Base-by-base conservation (phyloP, 2,888 invertebrate genomes). In the Oconnorella tubifera region DNA sequence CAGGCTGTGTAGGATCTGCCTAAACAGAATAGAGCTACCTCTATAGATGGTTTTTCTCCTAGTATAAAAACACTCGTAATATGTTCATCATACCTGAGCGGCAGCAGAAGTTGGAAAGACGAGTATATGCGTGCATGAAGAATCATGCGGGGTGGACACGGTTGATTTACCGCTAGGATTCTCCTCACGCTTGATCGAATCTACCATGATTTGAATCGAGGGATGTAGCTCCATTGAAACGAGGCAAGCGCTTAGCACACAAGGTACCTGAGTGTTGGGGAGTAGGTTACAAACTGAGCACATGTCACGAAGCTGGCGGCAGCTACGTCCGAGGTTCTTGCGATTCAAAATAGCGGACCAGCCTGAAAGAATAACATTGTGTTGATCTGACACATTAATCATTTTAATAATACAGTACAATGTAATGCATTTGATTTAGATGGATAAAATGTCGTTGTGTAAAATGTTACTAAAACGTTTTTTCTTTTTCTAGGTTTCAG, bases 161-260 rank as follows among this genome's bases (percentile, higher is more conserved):
- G 78, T 78, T 62, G 76, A 75, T 62, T 77, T 78, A 68, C 77
- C 76, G 65, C 76, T 75, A 69, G 73, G 76, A 31, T 56, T 62
- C 51, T 70, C 70, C 56, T 70, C 70, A 33, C 64, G 56, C 66
- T 80, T 80, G n/a, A 81, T 71, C 14, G 77, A 74, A 65, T 82
- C 81, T 2, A 77, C 74, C 74, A 82, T 76, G 56, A 83, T 74
- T 66, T 94, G 87, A 74, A 97, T 86, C 74, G 89, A 88, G 14
- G 87, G 86, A 83, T 95, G 95, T 53, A 94, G 91, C 83, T 98
- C 97, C 66, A 96, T 86, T 69, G 95, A 95, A 55, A 98, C 94
- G 63, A 99, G 87, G 83, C 99, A 99, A n/a, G 98, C 99, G 72
- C 95, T 95, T 72, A 98, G 86, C 73, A 99, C 92, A 81, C 92